Evolutionary conservation across 2,888 invertebrate genomes (phyloP), one percentile per base, ranked within the genome.

Genomic region (Steinernema carpocapsae): DNA sequence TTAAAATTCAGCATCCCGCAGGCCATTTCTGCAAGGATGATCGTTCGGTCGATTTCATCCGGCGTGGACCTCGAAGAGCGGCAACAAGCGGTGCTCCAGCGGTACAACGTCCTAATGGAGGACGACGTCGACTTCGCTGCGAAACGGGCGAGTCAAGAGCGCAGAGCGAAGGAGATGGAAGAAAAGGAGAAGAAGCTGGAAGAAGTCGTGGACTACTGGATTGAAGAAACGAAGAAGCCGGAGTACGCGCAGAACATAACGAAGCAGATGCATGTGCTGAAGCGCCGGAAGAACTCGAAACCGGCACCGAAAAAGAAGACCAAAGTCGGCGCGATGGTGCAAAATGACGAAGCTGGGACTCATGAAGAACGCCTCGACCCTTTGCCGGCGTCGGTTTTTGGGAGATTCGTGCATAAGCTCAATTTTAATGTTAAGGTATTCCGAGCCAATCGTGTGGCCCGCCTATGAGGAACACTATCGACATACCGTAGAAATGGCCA

Each of bases 371-470:
- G 37, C 37, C 10, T 37, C 3, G 37, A 37, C 10, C 37, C 37
- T 37, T 10, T 37, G 3, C 37, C 37, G 37, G 37, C 37, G 37
- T 37, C 37, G 10, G 3, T 6, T 37, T 37, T 37, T 37, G 10
- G 37, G 10, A 6, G 10, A 37, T 37, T 37, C 3, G 37, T n/a
- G n/a, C n/a, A n/a, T n/a, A n/a, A n/a, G n/a, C n/a, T n/a, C n/a
- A n/a, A n/a, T n/a, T 37, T 37, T 37, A 37, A 37, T 37, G 43
- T 19, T 56, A 46, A 76, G 72, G 17, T 79, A 76, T 32, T 83
- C 80, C 89, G 94, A 95, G 59, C 89, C 89, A 80, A 92, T 93
- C 86, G 94, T 93, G n/a, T 96, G 95, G 95, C 95, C 95, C n/a
- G 92, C 92, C 86, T 93, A 94, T 81, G 76, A 88, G 43, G 79